These are phyloP conservation scores for Parnassius smintheus DNA, from an alignment of 2,888 invertebrate genomes.

Conservation along the genomic window DNA sequence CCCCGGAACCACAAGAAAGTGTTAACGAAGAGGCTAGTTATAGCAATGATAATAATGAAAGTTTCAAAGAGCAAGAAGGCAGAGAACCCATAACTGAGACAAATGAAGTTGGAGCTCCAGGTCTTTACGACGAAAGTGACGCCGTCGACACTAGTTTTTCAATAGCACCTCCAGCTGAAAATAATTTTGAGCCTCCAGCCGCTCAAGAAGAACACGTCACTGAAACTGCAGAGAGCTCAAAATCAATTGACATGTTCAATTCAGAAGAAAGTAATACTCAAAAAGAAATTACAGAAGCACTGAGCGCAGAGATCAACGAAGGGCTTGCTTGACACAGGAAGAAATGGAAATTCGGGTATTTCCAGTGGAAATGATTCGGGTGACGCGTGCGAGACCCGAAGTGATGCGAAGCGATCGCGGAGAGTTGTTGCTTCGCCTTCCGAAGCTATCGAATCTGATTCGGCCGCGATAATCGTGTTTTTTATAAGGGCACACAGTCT, in stretches of 20 bases:
- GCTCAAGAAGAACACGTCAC: constrained; percentile 9
- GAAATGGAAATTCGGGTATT: constrained; percentile 59
- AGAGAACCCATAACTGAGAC: neutral
- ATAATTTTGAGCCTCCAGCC: neutral
- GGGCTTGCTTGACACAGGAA: constrained; percentile 60
- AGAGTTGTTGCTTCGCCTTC: constrained; percentile 25
- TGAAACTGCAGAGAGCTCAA: constrained; percentile 19
- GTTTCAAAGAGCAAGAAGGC: neutral
- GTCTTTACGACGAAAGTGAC: constrained; percentile 57
- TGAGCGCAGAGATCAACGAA: constrained; percentile 41
- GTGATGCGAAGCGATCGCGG: constrained; percentile 11
- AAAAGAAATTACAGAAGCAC: constrained; percentile 28
- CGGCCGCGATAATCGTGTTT: neutral
- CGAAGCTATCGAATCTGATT: constrained; percentile 3
- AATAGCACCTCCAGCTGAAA: constrained; percentile 19
- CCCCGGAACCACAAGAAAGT: neutral
- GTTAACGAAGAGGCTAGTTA: constrained; percentile 14
- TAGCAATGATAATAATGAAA: constrained; percentile 1
- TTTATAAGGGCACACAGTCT: too few species aligned
- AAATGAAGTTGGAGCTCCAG: constrained; percentile 19
- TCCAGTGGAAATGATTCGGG: constrained; percentile 77
- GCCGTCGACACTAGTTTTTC: constrained; percentile 58
- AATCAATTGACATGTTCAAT: constrained; percentile 51
- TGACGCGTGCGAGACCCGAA: constrained; percentile 47
- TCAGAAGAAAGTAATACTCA: constrained; percentile 31